Conservation (phyloP, 2,113 vertebrate species). For the Leuciscus idus region DNA sequence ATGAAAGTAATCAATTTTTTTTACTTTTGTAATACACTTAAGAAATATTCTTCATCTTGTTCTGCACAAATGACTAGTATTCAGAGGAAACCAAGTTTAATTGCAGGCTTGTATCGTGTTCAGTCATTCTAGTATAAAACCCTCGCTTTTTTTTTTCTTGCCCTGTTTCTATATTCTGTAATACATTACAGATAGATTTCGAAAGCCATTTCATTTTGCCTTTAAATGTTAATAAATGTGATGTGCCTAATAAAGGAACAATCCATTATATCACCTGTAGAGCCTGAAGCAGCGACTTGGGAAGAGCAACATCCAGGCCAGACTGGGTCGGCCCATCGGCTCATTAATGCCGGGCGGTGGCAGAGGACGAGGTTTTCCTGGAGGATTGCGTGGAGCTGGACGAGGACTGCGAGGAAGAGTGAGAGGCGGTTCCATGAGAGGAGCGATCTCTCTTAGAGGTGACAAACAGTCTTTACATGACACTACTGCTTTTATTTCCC, state of each 20-base stretch:
- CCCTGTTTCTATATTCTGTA: background rate
- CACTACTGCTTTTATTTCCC: background rate
- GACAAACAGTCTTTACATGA: too few relatives aligned
- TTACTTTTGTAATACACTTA: too few relatives aligned
- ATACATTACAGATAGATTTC: background rate
- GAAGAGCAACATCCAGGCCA: slow-evolving; percentile 96
- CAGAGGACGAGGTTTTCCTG: slow-evolving; percentile 80
- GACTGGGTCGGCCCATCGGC: slow-evolving; percentile 89
- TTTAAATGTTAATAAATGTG: background rate
- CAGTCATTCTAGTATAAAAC: background rate
- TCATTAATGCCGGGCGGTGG: slow-evolving; percentile 78
- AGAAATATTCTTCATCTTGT: too few relatives aligned
- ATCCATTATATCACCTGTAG: slow-evolving; percentile 71
- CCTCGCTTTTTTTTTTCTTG: background rate
- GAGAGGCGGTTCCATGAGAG: slow-evolving; percentile 83
- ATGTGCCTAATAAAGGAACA: background rate
- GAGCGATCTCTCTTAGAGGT: slow-evolving; percentile 89
- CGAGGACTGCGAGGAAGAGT: slow-evolving; percentile 84
- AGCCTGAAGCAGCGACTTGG: slow-evolving; percentile 97
- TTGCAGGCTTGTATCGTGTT: background rate
- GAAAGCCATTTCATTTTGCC: background rate
- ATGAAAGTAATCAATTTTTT: too few relatives aligned
- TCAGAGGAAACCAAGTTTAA: too few relatives aligned
- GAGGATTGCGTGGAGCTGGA: slow-evolving; percentile 84
- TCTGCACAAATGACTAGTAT: too few relatives aligned